Evolutionary conservation across 2,888 invertebrate genomes (phyloP), one percentile per base, ranked within the genome.

Genomic region (Cactoblastis cactorum): DNA sequence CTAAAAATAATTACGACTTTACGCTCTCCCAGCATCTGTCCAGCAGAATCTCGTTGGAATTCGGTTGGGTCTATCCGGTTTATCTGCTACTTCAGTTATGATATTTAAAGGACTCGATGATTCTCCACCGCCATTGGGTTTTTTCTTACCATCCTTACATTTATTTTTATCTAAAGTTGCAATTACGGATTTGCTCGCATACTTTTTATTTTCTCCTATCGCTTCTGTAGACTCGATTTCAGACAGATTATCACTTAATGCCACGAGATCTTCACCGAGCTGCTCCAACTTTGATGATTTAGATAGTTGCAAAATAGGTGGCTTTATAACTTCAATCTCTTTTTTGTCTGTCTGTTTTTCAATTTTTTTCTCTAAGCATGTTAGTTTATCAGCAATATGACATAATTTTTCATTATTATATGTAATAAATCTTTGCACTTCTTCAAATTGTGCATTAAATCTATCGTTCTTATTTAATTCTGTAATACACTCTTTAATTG

Each of bases 1-100:
- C 3, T 11, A 28, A 38, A 47, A 47, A 37, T 8, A 18, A 12
- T 24, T 11, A 9, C 18, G 3, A 11, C 9, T 17, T 37, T 12
- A 37, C 11, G 37, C 69, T 55, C 57, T 69, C 53, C 49, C 66
- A 1, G 74, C 66, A 53, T 87, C 88, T 0, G 86, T 87, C 88
- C 88, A 89, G 56, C 87, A 87, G 60, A 81, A 89, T 38, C 77
- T 69, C 19, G 79, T 72, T 12, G 88, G 86, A 1, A 81, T 64
- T 51, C 79, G 74, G 12, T 74, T 77, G 0, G 70, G 66, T 22
- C 66, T 70, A 15, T 80, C 80, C 19, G 73, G 60, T 56, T 70
- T 78, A 0, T 70, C 55, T 5, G 64, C 73, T n/a, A 62, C 6
- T 24, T 57, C 54, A 12, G 48, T 53, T 41, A 51, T 35, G 0